phyloP scores from a whole-genome alignment of 1,140 invertebrate species.

The Drosophila takahashii region DNA sequence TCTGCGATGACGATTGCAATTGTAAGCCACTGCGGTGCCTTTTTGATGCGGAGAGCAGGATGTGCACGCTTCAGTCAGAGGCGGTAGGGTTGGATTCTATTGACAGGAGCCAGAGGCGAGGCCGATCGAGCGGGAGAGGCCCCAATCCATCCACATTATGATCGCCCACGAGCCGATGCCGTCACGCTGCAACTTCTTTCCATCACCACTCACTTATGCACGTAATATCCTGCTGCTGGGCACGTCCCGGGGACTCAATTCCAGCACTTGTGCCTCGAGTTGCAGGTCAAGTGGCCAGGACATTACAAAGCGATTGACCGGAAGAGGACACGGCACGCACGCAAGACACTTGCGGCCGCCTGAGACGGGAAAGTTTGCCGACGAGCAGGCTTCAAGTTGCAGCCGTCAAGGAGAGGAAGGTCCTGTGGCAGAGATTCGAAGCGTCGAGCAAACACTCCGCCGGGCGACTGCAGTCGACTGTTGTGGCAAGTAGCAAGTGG shows the following conservation, averaged over 20 bases:
- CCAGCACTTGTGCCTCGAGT: constrained; percentile 40
- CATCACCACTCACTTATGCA: constrained; percentile 53
- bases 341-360: constrained; percentile 51
- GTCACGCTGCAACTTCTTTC: background rate
- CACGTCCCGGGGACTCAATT: constrained; percentile 59
- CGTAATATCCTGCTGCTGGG: constrained; percentile 62
- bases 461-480: constrained; percentile 1
- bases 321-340: constrained; percentile 57
- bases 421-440: constrained; percentile 19
- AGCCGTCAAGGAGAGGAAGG: constrained; percentile 13
- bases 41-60: background rate
- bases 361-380: constrained; percentile 26
- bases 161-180: constrained; percentile 12
- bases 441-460: constrained; percentile 40
- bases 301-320: constrained; percentile 61
- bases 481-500: background rate
- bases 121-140: background rate
- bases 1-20: constrained; percentile 17
- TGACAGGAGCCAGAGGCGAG: background rate
- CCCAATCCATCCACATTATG: constrained; percentile 30
- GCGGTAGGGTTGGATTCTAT: background rate
- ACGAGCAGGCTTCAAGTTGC: constrained; percentile 6
- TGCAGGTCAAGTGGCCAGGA: constrained; percentile 36
- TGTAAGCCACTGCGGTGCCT: constrained; percentile 24
- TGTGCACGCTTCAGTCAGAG: background rate